These are phyloP conservation scores for Rhegmatorhina hoffmannsi DNA, from an alignment of 2,113 vertebrate genomes.

Conservation along the genomic window DNA sequence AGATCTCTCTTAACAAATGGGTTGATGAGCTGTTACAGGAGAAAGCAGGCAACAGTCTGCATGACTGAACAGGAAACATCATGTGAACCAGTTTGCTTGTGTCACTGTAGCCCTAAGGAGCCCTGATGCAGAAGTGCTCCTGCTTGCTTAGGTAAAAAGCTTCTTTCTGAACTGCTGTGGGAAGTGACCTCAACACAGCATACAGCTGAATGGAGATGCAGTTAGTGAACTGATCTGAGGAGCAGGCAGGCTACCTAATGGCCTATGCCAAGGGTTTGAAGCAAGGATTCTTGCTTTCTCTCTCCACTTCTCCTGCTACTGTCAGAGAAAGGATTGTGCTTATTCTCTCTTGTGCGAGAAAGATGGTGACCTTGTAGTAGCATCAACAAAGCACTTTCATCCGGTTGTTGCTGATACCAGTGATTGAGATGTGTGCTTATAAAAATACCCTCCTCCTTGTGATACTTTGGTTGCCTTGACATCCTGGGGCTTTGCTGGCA, in stretches of 20 bases:
- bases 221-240: background rate
- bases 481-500: background rate
- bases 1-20: background rate
- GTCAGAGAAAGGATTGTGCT: background rate
- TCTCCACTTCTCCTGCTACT: background rate
- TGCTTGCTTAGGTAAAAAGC: background rate
- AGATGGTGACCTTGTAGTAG: background rate
- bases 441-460: background rate
- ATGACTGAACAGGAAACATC: background rate
- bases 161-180: background rate
- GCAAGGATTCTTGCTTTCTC: background rate
- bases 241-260: background rate
- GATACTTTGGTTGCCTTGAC: background rate
- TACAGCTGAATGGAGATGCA: background rate
- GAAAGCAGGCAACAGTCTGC: background rate
- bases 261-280: background rate
- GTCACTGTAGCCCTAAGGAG: background rate
- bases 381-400: background rate
- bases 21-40: background rate
- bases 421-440: background rate
- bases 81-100: background rate
- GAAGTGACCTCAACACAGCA: accelerated
- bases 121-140: background rate
- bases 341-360: background rate
- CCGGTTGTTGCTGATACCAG: background rate